Evolutionary conservation across 1,140 invertebrate species (phyloP), one percentile per base, ranked within the genome.

Genomic region (Drosophila eugracilis): DNA sequence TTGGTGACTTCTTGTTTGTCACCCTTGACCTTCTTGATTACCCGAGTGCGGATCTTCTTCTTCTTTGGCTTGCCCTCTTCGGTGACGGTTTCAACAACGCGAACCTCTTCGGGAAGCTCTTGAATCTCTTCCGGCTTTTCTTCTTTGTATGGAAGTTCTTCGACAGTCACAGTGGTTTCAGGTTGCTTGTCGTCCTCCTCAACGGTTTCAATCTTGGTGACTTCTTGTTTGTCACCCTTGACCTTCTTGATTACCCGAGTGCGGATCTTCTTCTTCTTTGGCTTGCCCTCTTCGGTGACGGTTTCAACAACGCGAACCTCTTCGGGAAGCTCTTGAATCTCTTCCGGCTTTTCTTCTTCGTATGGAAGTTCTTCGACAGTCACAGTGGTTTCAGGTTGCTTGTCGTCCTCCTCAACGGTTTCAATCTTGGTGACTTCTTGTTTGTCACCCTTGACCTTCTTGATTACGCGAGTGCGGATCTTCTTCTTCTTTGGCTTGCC

Each of bases 401-500:
- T 41, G 2, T 41, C 39, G 21, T 41, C 39, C 17, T 41, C 39
- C 39, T 41, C 39, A 12, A 41, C 39, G 10, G 19, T 41, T 41
- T 41, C 39, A 19, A 41, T 41, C 39, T 41, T 41, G 4, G 39
- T 41, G 4, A 41, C 39, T 41, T 41, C 39, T 41, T 41, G 39
- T 21, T 41, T 41, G 39, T 41, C 39, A 5, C 39, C 39, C 39
- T 41, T 41, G 10, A 41, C 39, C 39, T 41, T 41, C 39, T 41
- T 41, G 19, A 41, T 41, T 0, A 41, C 19, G 4, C 39, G 39
- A 41, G 39, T 41, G 10, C 39, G 39, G 19, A 41, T 41, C 39
- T 41, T 41, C 39, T 41, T 41, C 19, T 41, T 41, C 39, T 41
- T 41, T 5, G 39, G 39, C 39, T 41, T 41, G 19, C 39, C 39